Evolutionary conservation across 2,888 invertebrate species (phyloP), one percentile per base, ranked within the genome.

Genomic region (Nemoura dubitans): DNA sequence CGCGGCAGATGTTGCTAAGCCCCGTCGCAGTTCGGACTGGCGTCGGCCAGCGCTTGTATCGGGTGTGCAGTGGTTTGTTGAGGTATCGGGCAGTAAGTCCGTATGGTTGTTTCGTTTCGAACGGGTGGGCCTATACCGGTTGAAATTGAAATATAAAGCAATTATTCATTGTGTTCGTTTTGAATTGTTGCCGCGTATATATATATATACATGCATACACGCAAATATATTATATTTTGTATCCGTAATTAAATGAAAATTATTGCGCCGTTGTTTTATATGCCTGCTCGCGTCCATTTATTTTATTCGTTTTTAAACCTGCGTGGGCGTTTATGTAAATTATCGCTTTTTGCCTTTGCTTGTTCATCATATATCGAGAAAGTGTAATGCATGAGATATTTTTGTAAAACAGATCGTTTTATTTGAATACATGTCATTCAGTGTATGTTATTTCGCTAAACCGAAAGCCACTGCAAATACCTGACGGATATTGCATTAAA

Each of bases 241-340:
- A 59, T 59, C 59, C 59, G 21, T 59, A 59, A 59, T 59, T 59
- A 59, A 59, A 59, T 59, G 59, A 59, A 59, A 59, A 59, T 59
- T 10, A 59, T 59, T 59, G 59, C 59, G 1, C 59, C 6, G n/a
- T n/a, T 21, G 59, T 59, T 36, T 36, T 36, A 36, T 36, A 36
- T 10, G 5, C 10, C 36, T 36, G 5, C 6, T 14, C 21, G 14
- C 21, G 16, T 14, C 59, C 21, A 59, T 59, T 59, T 59, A 59
- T 59, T 59, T 59, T 59, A 59, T 59, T 59, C 59, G 14, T 21
- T 59, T 59, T 59, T 59, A 59, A 59, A 10, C 21, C 59, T 59
- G 59, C 14, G 59, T 59, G 59, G n/a, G n/a, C n/a, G n/a, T 21
- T 1, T 59, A 21, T 59, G 59, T 59, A 21, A 59, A 59, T 59